Conservation (phyloP, 2,888 invertebrate genomes). For the Ormyrus rosae region DNA sequence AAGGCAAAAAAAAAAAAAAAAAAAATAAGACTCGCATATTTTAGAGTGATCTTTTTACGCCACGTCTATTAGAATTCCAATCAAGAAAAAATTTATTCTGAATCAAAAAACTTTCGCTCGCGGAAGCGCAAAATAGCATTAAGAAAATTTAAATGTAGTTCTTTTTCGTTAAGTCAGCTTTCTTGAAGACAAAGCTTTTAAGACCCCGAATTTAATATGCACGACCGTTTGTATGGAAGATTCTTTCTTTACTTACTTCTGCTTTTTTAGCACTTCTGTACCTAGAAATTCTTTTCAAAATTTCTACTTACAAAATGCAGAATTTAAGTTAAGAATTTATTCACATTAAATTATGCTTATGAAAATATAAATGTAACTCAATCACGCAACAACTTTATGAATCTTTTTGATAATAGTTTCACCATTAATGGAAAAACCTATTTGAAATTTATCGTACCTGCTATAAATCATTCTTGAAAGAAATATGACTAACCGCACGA, state of each 20-base stretch:
- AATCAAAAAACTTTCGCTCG: constrained; percentile 2
- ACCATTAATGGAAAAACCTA: too few species aligned
- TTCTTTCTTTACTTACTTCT: not conserved
- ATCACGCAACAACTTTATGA: too few species aligned
- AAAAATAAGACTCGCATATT: not conserved
- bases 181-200: constrained; percentile 33
- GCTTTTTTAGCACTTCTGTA: too few species aligned
- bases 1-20: not conserved
- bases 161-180: constrained; percentile 16
- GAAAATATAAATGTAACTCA: too few species aligned
- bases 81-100: constrained; percentile 2
- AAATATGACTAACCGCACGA: too few species aligned
- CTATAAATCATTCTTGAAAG: too few species aligned
- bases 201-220: constrained; percentile 37
- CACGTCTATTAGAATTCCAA: not conserved
- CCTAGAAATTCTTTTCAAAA: too few species aligned
- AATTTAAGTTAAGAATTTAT: too few species aligned
- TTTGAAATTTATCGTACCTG: too few species aligned
- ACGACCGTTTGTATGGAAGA: constrained; percentile 20
- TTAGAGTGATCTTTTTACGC: constrained; percentile 1
- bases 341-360: too few species aligned
- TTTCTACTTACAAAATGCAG: too few species aligned
- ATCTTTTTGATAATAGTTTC: too few species aligned
- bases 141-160: constrained; percentile 30
- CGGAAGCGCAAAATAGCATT: constrained; percentile 1